Percentiles rank a stretch among this genome's conserved stretches.
These are phyloP conservation scores for Scrobipalpa costella DNA, from an alignment of 2,888 invertebrate genomes.

Conservation along the genomic window DNA sequence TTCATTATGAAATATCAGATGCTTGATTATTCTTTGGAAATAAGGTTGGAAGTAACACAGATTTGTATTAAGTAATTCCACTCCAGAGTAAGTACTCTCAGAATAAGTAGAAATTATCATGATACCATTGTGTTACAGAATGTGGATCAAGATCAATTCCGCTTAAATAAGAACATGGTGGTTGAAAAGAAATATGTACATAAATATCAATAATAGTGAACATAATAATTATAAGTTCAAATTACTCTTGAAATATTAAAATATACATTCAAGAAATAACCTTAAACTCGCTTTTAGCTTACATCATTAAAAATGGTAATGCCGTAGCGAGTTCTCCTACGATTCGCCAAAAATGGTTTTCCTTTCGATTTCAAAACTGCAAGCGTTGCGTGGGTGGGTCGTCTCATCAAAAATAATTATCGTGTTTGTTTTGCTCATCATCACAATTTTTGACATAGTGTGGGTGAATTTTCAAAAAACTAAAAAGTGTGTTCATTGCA, in stretches of 20 bases:
- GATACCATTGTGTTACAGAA: no score
- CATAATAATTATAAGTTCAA: background rate
- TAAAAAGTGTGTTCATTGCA: background rate
- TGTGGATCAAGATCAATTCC: no score
- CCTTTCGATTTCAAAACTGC: constrained; percentile 24
- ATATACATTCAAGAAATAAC: background rate
- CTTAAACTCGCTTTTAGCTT: background rate
- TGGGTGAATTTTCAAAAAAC: background rate
- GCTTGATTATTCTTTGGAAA: no score
- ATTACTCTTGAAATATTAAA: background rate
- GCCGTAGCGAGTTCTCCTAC: constrained; percentile 16
- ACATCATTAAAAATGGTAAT: background rate
- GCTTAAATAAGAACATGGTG: no score
- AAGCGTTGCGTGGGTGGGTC: constrained; percentile 15
- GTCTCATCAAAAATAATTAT: constrained; percentile 22
- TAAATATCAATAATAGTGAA: no score
- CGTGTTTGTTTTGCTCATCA: constrained; percentile 13
- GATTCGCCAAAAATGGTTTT: constrained; percentile 20
- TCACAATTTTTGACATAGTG: background rate
- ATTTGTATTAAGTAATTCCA: background rate
- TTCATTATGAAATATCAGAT: no score
- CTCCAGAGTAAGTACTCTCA: no score
- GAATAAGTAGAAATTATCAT: no score
- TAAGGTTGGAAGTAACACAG: no score
- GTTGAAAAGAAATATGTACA: no score